Base-by-base conservation (phyloP, 2,797 vertebrate species). In the Cuculus canorus region DNA sequence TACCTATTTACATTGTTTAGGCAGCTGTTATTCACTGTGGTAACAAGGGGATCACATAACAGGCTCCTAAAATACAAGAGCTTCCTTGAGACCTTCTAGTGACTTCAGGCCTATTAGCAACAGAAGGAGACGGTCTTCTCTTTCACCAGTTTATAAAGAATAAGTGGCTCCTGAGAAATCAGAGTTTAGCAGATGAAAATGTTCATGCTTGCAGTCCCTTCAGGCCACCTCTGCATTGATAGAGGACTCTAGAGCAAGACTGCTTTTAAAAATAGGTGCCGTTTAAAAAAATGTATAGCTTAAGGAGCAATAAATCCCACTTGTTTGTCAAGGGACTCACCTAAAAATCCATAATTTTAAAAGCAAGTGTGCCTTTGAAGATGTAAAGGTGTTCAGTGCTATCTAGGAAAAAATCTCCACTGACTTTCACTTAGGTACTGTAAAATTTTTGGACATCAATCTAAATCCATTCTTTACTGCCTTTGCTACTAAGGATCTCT, bases 201-300 rank as follows among this genome's bases (percentile, higher is more conserved):
- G 39, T 65, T 82, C 35, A 17, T 19, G 33, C 33, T 66, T 66
- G 43, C 61, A 60, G 33, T 68, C 50, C 48, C 54, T 53, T 81
- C 70, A 82, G 71, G 80, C 41, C 45, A 60, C 45, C 37, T 95
- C 79, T 66, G 57, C 64, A 89, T 11, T 77, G 75, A 88, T 35
- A 33, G 18, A 89, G 88, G 84, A 65, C 37, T 86, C 77, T 17
- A 87, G 76, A 41, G 61, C 45, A 82, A 82, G 54, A 56, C 47
- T 57, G 32, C 63, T 85, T 90, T 94, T 86, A 91, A 92, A 94
- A 96, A 82, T 32, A 91, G 53, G 53, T 78, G 52, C 61, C 81
- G 28, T 80, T 92, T 80, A 80, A 92, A 73, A 43, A 95, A 86
- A 71, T 35, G 7, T 43, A 33, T 53, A 61, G 47, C 57, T 78